A percentile compares a stretch with the other conserved stretches of the same genome.
These are phyloP conservation scores for Pagrus major DNA, from an alignment of 2,113 vertebrate species.

Conservation along the genomic window DNA sequence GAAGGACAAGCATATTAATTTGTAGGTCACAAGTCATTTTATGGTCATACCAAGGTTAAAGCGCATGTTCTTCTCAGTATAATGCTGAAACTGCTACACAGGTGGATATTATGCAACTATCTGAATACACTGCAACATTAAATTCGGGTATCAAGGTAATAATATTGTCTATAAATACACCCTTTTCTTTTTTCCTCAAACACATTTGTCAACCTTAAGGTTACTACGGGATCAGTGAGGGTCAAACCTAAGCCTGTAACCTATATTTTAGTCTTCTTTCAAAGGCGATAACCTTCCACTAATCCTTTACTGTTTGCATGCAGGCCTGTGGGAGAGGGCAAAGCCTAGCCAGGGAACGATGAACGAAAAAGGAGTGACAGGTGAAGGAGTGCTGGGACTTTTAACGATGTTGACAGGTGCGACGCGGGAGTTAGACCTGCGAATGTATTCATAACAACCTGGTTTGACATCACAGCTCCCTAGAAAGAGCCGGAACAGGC, in stretches of 20 bases:
- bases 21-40: conserved; percentile 18
- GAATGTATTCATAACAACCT: conserved; percentile 6
- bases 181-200: not conserved
- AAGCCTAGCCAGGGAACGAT: too few species aligned
- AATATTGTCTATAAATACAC: not conserved
- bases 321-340: not conserved
- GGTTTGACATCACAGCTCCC: conserved; percentile 9
- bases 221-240: conserved; percentile 35
- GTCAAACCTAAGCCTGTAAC: conserved; percentile 57
- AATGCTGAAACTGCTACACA: conserved; percentile 7
- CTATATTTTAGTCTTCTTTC: conserved; percentile 64
- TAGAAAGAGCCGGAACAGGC: not conserved
- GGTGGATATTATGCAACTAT: conserved; percentile 1
- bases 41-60: conserved; percentile 43
- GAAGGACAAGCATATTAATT: conserved; percentile 16
- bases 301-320: conserved; percentile 44
- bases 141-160: not conserved
- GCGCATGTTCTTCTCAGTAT: conserved; percentile 1
- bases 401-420: conserved; percentile 1
- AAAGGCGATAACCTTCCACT: conserved; percentile 58
- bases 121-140: not conserved
- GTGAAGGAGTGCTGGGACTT: not conserved
- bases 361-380: not conserved
- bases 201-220: conserved; percentile 41
- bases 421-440: not conserved